These are phyloP conservation scores for Alloplasta piceator DNA, from an alignment of 2,888 invertebrate species.

Conservation along the genomic window DNA sequence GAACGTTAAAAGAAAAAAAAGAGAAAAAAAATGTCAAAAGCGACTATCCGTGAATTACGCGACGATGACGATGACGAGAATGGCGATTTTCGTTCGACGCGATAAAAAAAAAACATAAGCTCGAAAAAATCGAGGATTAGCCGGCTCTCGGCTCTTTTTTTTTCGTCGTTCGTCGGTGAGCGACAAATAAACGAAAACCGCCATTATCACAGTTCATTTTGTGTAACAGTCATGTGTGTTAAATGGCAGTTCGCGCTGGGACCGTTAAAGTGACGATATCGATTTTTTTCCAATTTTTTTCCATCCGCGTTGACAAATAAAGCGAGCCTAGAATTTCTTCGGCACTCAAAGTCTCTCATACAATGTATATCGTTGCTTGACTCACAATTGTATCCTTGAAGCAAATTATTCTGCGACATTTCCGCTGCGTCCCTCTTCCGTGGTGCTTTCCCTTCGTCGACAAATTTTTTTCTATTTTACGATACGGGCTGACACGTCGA, in stretches of 20 bases:
- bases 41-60: conserved; percentile 64
- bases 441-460: conserved; percentile 38
- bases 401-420: conserved; percentile 76
- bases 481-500: conserved; percentile 51
- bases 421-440: conserved; percentile 55
- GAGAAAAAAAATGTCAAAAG: conserved; percentile 56
- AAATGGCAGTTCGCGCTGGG: conserved; percentile 36
- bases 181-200: conserved; percentile 81
- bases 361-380: conserved; percentile 59
- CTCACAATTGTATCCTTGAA: conserved; percentile 78
- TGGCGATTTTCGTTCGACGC: neutral
- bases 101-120: neutral
- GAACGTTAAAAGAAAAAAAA: neutral
- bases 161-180: conserved; percentile 50
- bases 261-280: neutral
- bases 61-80: too few species aligned
- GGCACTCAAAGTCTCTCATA: conserved; percentile 1
- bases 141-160: conserved; percentile 72
- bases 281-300: conserved; percentile 3
- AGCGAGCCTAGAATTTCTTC: neutral
- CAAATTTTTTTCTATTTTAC: conserved; percentile 45
- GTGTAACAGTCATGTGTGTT: conserved; percentile 45
- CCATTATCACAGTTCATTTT: conserved; percentile 80
- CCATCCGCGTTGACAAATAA: neutral
- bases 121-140: conserved; percentile 68